Percentiles rank a stretch among this genome's conserved stretches.
Evolutionary conservation across 2,113 vertebrate genomes (phyloP).

Genomic region (Nycticebus coucang): DNA sequence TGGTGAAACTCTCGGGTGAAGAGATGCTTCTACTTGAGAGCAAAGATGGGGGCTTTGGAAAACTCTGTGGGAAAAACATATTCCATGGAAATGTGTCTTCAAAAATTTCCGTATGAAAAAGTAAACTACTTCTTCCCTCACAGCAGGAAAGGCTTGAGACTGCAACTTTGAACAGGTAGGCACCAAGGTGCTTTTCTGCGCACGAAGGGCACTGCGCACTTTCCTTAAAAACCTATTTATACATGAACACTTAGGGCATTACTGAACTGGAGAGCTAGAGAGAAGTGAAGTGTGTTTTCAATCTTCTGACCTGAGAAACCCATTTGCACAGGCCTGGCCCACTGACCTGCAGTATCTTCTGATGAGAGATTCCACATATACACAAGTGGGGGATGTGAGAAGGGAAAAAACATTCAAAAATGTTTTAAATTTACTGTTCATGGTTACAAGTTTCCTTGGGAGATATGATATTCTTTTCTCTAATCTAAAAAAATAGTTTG

Average conservation of each 20-base stretch:
- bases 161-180: neutral
- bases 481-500: conserved; percentile 77
- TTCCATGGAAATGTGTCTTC: neutral
- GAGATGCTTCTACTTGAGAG: neutral
- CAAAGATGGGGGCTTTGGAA: neutral
- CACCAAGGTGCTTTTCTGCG: neutral
- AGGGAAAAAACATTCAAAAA: conserved; percentile 30
- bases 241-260: neutral
- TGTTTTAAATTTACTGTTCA: conserved; percentile 77
- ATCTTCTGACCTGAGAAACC: neutral
- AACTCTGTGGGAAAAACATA: neutral
- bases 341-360: neutral
- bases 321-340: neutral
- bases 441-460: conserved; percentile 77
- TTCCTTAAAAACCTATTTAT: neutral
- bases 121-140: neutral
- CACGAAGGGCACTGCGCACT: neutral
- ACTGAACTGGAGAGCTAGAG: neutral
- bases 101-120: neutral
- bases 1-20: neutral
- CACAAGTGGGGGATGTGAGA: conserved; percentile 58
- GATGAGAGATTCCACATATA: conserved; percentile 52
- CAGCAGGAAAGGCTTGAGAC: neutral
- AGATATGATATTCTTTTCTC: conserved; percentile 74
- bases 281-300: neutral